A percentile compares a stretch with the other conserved stretches of the same genome.
Conservation (phyloP, 92 coral and sea anemone genomes). For the Siderastrea siderea region DNA sequence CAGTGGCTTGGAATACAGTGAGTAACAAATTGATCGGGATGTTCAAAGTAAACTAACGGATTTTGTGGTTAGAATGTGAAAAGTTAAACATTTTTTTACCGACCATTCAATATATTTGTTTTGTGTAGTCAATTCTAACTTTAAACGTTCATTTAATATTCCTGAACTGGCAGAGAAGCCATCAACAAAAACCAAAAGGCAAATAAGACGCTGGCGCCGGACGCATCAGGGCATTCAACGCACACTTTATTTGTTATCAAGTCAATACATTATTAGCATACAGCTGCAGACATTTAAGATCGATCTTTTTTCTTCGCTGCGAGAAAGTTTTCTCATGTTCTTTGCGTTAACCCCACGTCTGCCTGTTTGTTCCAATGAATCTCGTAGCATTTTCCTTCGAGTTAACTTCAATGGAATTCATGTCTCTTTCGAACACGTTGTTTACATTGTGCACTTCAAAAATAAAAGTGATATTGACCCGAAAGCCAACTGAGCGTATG, state of each 20-base stretch:
- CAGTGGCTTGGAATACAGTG: not conserved
- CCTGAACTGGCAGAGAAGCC: not conserved
- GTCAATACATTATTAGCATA: too few relatives aligned
- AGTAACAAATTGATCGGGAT: not conserved
- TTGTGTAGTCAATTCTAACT: not conserved
- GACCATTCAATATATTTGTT: not conserved
- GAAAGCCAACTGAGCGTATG: conserved; percentile 12
- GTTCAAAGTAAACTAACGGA: not conserved
- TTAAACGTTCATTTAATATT: not conserved
- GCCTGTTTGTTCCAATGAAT: not conserved
- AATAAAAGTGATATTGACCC: conserved; percentile 46
- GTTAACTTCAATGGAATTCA: conserved; percentile 61
- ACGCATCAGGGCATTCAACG: not conserved
- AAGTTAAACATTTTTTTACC: not conserved
- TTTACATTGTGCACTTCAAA: conserved; percentile 20
- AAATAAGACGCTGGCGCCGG: not conserved
- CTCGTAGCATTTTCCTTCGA: not conserved
- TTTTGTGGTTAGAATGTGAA: not conserved
- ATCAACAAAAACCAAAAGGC: not conserved
- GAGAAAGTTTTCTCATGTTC: not conserved
- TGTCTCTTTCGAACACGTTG: not conserved
- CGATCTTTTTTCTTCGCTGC: not conserved
- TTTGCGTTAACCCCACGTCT: not conserved
- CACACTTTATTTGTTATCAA: not conserved
- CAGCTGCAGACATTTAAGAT: not conserved